Conservation (phyloP, 2,797 vertebrate genomes). For the Gallinago solitaria region DNA sequence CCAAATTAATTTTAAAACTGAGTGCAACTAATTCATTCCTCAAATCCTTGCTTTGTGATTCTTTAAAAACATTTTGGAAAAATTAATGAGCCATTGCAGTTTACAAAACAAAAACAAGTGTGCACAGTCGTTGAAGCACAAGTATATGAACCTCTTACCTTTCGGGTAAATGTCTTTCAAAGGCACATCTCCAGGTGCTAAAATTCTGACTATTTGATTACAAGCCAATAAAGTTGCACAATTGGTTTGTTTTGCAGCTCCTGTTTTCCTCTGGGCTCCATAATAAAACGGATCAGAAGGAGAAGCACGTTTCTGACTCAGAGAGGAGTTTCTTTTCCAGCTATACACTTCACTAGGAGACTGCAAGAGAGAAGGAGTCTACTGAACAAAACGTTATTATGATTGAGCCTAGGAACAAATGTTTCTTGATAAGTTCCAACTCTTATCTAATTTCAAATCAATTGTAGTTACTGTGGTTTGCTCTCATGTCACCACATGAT, state of each 20-base stretch:
- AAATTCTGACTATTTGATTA: constrained; percentile 90
- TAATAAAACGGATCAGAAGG: constrained; percentile 79
- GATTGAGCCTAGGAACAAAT: not conserved
- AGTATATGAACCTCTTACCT: constrained; percentile 81
- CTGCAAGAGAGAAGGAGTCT: constrained; percentile 71
- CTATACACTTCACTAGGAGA: constrained; percentile 94
- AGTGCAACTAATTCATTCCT: not conserved
- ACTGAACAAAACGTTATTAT: not conserved
- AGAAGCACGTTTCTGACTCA: constrained; percentile 64
- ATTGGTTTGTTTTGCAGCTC: constrained; percentile 82
- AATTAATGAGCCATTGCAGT: not conserved
- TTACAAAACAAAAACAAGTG: not conserved
- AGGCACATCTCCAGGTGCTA: constrained; percentile 88
- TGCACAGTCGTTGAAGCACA: not conserved
- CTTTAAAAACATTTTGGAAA: not conserved
- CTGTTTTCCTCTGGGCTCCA: constrained; percentile 71
- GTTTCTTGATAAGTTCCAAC: not conserved
- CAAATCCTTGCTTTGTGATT: not conserved
- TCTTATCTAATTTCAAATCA: not conserved
- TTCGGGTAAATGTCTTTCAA: constrained; percentile 91
- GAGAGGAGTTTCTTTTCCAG: constrained; percentile 83
- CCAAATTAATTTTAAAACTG: not conserved
- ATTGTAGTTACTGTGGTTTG: not conserved
- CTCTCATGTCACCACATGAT: not conserved
- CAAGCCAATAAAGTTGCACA: constrained; percentile 85